These are phyloP conservation scores for Cenopis cana DNA, from an alignment of 2,888 invertebrate genomes.

Conservation along the genomic window DNA sequence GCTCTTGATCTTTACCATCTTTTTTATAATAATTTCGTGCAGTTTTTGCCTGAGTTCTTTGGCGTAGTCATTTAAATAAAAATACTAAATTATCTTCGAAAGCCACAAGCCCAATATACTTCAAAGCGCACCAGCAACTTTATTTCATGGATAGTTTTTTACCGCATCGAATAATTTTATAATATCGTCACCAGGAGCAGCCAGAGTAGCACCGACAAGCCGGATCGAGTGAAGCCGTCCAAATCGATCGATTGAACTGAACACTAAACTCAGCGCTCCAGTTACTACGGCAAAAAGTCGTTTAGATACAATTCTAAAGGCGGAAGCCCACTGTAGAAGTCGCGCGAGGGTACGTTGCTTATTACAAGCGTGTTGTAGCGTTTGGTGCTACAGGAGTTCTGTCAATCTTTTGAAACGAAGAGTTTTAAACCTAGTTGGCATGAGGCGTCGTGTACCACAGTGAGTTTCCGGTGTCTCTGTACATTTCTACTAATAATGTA, in stretches of 20 bases:
- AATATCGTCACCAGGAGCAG: conserved; percentile 67
- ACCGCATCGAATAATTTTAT: background rate
- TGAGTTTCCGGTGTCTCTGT: conserved; percentile 7
- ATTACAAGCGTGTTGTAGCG: background rate
- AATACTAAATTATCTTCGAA: background rate
- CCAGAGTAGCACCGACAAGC: conserved; percentile 74
- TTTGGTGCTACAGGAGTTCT: background rate
- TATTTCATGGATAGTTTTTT: background rate
- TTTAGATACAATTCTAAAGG: conserved; percentile 23
- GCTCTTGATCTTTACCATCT: no score
- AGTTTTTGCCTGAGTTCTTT: background rate
- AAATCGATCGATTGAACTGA: conserved; percentile 74
- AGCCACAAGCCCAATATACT: background rate
- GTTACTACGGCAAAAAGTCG: conserved; percentile 8
- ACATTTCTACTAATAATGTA: conserved; percentile 19
- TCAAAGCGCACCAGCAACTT: background rate
- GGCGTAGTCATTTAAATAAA: no score
- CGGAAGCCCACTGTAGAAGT: background rate
- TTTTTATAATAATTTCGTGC: background rate
- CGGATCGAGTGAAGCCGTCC: conserved; percentile 80
- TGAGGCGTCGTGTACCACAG: background rate
- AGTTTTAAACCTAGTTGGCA: background rate
- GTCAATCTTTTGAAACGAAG: background rate
- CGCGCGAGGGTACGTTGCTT: background rate
- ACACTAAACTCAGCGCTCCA: conserved; percentile 29